These are phyloP conservation scores for Neolamprologus caudopunctatus DNA, from an alignment of 2,113 vertebrate genomes.

Conservation along the genomic window DNA sequence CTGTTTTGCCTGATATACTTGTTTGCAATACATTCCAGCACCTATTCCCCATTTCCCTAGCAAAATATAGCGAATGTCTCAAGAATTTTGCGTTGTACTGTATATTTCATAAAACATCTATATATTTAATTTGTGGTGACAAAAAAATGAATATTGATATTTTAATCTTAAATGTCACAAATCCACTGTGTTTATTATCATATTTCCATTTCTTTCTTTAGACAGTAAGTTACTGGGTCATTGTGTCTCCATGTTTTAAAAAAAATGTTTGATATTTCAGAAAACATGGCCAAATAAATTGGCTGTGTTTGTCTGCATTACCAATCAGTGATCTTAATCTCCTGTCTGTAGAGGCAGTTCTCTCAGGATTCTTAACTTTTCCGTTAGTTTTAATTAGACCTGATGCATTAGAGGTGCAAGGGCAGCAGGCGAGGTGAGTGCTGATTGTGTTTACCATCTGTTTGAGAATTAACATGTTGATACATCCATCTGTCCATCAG, in stretches of 20 bases:
- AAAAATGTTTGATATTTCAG: not conserved
- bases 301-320: not conserved
- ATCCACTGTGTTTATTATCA: not conserved
- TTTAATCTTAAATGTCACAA: not conserved
- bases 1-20: not conserved
- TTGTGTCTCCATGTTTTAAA: not conserved
- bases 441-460: constrained; percentile 1
- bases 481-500: not conserved
- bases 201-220: not conserved
- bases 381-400: not conserved
- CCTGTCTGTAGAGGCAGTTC: not conserved
- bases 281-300: not conserved
- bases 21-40: not conserved
- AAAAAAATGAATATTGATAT: not conserved
- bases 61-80: not conserved
- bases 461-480: not conserved
- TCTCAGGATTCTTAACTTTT: not conserved
- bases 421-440: not conserved
- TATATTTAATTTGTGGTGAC: not conserved
- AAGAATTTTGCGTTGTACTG: not conserved
- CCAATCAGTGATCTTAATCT: not conserved
- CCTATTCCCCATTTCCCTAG: not conserved
- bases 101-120: not conserved
- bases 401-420: not conserved
- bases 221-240: not conserved